These are phyloP conservation scores for Clitarchus hookeri DNA, from an alignment of 2,888 invertebrate species.

Conservation along the genomic window DNA sequence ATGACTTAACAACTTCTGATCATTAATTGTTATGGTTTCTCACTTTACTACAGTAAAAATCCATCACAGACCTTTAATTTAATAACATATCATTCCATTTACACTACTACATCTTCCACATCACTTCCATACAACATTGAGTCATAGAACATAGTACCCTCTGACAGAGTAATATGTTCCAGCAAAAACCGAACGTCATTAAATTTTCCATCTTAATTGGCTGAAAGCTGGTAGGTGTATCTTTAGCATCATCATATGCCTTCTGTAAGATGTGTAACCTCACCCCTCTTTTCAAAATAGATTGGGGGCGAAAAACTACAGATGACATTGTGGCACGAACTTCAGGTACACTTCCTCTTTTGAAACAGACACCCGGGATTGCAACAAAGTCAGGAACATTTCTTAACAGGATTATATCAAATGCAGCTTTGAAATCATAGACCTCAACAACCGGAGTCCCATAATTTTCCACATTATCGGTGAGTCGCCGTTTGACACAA, in stretches of 20 bases:
- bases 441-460: too few relatives aligned
- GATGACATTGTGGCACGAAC: conserved; percentile 25
- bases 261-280: conserved; percentile 24
- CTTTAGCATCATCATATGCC: conserved; percentile 19
- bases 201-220: conserved; percentile 21
- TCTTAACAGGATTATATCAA: conserved; percentile 24
- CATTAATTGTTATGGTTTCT: neutral
- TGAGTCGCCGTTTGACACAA: too few relatives aligned
- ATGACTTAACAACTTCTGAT: conserved; percentile 18
- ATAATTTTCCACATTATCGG: too few relatives aligned
- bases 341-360: conserved; percentile 27
- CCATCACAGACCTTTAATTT: neutral
- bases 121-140: too few relatives aligned
- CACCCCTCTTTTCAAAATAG: conserved; percentile 28
- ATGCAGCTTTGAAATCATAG: conserved; percentile 16
- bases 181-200: conserved; percentile 16
- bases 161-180: too few relatives aligned
- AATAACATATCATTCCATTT: too few relatives aligned
- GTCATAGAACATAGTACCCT: too few relatives aligned
- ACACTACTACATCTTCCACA: too few relatives aligned
- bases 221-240: neutral
- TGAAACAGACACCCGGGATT: conserved; percentile 18
- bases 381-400: conserved; percentile 27
- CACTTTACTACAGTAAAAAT: neutral
- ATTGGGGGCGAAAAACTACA: conserved; percentile 23